Evolutionary conservation across 2,888 invertebrate species (phyloP), one percentile per base, ranked within the genome.

Genomic region (Smittia sp.): DNA sequence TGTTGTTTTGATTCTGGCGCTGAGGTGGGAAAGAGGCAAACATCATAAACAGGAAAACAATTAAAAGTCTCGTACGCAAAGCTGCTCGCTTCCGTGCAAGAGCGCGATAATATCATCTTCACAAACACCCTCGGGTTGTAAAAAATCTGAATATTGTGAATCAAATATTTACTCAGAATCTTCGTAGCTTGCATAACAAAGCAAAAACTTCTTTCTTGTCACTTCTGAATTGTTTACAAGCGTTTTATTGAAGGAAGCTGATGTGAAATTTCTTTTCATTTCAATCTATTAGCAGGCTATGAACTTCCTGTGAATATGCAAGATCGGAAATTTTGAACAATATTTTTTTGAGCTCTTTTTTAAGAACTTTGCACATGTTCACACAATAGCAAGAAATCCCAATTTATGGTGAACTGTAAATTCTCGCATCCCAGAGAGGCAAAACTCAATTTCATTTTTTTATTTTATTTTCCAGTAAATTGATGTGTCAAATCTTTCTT

Each of bases 311-410:
- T 58, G 18, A 58, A 58, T 22, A 58, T 58, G 22, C 22, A 58
- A 58, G 32, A 65, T 65, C 32, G 65, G n/a, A 62, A 62, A 22
- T 24, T 62, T 65, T 65, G 15, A 27, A 63, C 1, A 63, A 11
- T 25, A 32, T 65, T 65, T 9, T 2, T 18, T 65, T 24, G 27
- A 18, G n/a, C 15, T 32, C 27, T 65, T 65, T 18, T 58, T 58
- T 58, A 20, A 18, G 58, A 58, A 58, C 18, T 58, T 58, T 58
- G 58, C 58, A 58, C 58, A 58, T 58, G 58, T 58, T 13, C 58
- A 58, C 18, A 18, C 2, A 11, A 22, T 20, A 58, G 58, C 58
- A 13, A 58, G 11, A 46, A 46, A 58, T 13, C 7, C 22, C 2
- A 58, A 58, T 20, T 58, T 58, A 58, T 58, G 58, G 22, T 7